phyloP scores from a whole-genome alignment of 1,140 invertebrate species.

The Portunus trituberculatus region DNA sequence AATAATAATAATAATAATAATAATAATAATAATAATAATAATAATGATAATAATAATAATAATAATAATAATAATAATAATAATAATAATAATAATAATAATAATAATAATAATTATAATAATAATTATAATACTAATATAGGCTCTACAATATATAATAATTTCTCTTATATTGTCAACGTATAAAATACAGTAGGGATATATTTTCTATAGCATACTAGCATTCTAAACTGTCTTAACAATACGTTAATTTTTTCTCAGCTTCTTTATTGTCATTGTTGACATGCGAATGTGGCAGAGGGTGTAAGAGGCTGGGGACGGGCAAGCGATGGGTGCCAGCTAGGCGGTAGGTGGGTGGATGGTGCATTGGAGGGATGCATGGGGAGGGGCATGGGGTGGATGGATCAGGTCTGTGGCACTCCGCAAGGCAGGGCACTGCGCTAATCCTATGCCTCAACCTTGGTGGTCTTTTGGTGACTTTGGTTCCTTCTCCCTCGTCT shows the following conservation, averaged over 20 bases:
- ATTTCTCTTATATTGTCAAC: neutral
- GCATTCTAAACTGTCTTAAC: neutral
- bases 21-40: neutral
- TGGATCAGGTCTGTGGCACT: neutral
- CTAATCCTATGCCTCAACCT: neutral
- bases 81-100: too few relatives aligned
- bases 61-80: too few relatives aligned
- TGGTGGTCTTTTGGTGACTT: neutral
- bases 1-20: too few relatives aligned
- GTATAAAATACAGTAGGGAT: neutral
- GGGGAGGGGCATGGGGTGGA: neutral
- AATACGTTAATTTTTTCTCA: neutral
- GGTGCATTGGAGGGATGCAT: neutral
- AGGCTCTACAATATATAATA: neutral
- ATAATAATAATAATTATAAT: too few relatives aligned
- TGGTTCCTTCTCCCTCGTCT: slow-evolving; percentile 41
- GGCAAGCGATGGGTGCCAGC: slow-evolving; percentile 7
- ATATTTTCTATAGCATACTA: neutral
- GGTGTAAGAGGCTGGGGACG: neutral
- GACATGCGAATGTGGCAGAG: neutral
- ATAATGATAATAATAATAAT: neutral
- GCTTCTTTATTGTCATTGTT: neutral
- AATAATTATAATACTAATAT: too few relatives aligned
- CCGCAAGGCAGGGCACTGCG: neutral
- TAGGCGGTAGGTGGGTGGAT: neutral